Base-by-base conservation (phyloP, 2,113 vertebrate genomes). In the Salminus brasiliensis region DNA sequence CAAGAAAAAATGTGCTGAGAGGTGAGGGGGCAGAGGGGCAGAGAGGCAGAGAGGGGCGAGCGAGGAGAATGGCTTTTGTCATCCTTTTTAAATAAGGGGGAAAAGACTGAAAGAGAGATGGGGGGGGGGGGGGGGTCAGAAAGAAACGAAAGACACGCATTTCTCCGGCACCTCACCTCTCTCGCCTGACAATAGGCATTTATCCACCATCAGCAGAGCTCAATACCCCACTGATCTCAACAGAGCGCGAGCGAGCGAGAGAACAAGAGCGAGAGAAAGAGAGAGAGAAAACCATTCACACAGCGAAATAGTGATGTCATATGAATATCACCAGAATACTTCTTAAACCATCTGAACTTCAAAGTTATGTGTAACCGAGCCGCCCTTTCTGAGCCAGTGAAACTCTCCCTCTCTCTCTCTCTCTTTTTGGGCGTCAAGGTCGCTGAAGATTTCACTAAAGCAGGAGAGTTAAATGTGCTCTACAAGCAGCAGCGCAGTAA, bases 41-140 rank as follows among this genome's bases (percentile, higher is more conserved):
- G n/a, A n/a, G n/a, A n/a, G n/a, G n/a, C n/a, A n/a, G n/a, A n/a
- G 67, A 15, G 30, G 39, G 8, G 8, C 32, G 85, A 84, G 88
- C 82, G 74, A 83, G 84, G 88, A 86, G 91, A 90, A 84, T 86
- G 78, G 82, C 86, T 88, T 91, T 86, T 92, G 90, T 91, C 87
- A 77, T 88, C 65, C 39, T 76, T 83, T 68, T n/a, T 55, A 89
- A 87, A 91, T 88, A 87, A 79, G 43, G 59, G 69, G 27, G 10
- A 63, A 75, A 69, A 78, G 69, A 83, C 53, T 45, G 11, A 83
- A 32, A 81, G 27, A 79, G 74, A 81, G 78, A 74, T 78, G 72
- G 34, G 39, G 45, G 39, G 72, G 34, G 39, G 45, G 39, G 36
- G 30, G 13, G 62, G 63, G 41, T 27, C 23, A 43, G 66, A 12